Evolutionary conservation across 2,888 invertebrate genomes (phyloP), one percentile per base, ranked within the genome.

Genomic region (Myopa testacea): DNA sequence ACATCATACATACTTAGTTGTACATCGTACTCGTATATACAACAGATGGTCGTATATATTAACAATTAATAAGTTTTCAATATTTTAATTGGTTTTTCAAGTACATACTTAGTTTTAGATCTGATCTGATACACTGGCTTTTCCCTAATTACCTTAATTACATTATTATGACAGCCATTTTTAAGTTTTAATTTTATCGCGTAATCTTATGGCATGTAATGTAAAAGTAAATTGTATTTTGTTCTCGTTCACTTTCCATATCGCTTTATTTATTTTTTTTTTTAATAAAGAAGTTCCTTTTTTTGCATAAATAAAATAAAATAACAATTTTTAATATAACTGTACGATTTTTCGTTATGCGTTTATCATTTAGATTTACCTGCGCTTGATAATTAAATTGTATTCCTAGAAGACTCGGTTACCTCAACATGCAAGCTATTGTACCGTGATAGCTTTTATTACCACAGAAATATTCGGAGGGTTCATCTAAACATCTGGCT

Each of bases 1-100:
- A 26, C 26, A 26, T 45, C 7, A 45, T 45, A 45, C 45, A 45
- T 26, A n/a, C n/a, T 50, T 26, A 26, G 2, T 26, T 26, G 26
- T 26, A 69, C n/a, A 52, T 52, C n/a, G 58, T 40, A 63, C 72
- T 26, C 71, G 52, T 72, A 70, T 52, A 82, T 38, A 3, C 10
- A 73, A 6, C 34, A 58, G 60, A 12, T 62, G 8, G n/a, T 40
- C n/a, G 50, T 45, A 62, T n/a, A 73, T 62, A 50, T 55, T 52
- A 12, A 40, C 50, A 50, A 26, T 52, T 26, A 52, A 4, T 16
- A 67, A 83, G 58, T 7, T 76, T 26, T 76, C 40, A 26, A 50
- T 16, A 55, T 70, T 55, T 55, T 26, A 70, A 58, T 55, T 70
- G 70, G 50, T 37, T 70, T 70, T 55, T 70, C 55, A 55, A 69